Evolutionary conservation across 1,140 invertebrate genomes (phyloP), one percentile per base, ranked within the genome.

Genomic region (Antheraea pernyi): DNA sequence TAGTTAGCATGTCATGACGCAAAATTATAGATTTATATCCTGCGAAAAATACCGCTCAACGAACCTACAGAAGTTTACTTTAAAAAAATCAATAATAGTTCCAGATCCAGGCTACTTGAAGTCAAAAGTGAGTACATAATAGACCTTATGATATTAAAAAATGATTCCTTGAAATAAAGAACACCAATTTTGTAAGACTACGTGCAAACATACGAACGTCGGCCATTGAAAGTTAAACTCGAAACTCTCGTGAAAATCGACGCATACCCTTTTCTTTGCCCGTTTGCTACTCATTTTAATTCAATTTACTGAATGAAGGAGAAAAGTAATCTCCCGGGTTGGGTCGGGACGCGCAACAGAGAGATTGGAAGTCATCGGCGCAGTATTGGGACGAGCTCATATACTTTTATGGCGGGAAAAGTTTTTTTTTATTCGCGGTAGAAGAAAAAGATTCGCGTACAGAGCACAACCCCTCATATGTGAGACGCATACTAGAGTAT

Each of bases 351-450:
- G 80, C 79, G 85, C 81, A 84, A 82, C 79, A 79, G 80, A 85
- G 81, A 88, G 82, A 91, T 91, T 89, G 88, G 84, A 91, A 89
- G 84, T 89, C 88, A 89, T 90, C 82, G 86, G 71, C 85, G 77
- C 81, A 82, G 85, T 88, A 91, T 91, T 88, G 88, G 88, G 84
- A 89, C 85, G 84, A 86, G 85, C 85, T 88, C 88, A 86, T 89
- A 88, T 86, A 88, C 86, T 89, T 91, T 91, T 89, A 91, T 87
- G 81, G 80, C 78, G 74, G 73, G 67, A 73, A 87, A 89, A 87
- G 82, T 89, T 90, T 90, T 80, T n/a, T 53, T 79, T 89, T 88
- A 87, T 87, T 86, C 83, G 78, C 80, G 81, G 75, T 78, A 79
- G 77, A 81, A 84, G 80, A 83, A 79, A 85, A 82, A 82, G 82